Evolutionary conservation across 2,113 vertebrate species (phyloP), one percentile per base, ranked within the genome.

Genomic region (Hyaena hyaena): DNA sequence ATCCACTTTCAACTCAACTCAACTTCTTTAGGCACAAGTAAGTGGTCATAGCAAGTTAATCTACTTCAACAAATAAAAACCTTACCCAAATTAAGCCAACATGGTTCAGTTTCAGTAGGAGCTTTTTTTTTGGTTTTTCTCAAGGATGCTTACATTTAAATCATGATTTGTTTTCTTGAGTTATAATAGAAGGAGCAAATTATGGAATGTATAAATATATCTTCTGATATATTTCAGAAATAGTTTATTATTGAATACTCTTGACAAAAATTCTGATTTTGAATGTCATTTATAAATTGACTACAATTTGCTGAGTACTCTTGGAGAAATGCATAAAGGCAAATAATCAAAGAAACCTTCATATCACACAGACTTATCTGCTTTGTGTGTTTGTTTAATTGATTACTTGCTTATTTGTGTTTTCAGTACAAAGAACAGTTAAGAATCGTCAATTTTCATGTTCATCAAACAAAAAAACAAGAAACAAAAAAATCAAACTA

Each of bases 181-280:
- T 94, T 45, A 9, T 88, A 81, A 24, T 24, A 86, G 61, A 2
- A 73, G 82, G 45, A 87, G 2, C 21, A 65, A 76, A 23, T 69
- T 71, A 17, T 66, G 90, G 33, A 90, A 10, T 7, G 39, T 76
- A 1, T 45, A 28, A 45, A 45, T 45, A 28, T 45, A 45, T 43
- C 45, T 45, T 48, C 14, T 28, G 43, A 28, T 45, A 15, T 45
- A 16, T 43, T 15, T 76, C 26, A 43, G 43, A 5, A 73, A 73
- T 45, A 96, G 33, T 66, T 82, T 73, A 68, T 65, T 80, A 50
- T 77, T 84, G 23, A 55, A 15, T 93, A 86, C 10, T 76, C 21
- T 26, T 95, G 26, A 69, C 76, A 93, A 77, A 90, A 65, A n/a
- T 66, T 85, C 31, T 86, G 53, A 61, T 48, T 91, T 89, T 86